phyloP scores from a whole-genome alignment of 37 sponge, comb jelly and placozoan genomes.

The Hormiphora californensis region DNA sequence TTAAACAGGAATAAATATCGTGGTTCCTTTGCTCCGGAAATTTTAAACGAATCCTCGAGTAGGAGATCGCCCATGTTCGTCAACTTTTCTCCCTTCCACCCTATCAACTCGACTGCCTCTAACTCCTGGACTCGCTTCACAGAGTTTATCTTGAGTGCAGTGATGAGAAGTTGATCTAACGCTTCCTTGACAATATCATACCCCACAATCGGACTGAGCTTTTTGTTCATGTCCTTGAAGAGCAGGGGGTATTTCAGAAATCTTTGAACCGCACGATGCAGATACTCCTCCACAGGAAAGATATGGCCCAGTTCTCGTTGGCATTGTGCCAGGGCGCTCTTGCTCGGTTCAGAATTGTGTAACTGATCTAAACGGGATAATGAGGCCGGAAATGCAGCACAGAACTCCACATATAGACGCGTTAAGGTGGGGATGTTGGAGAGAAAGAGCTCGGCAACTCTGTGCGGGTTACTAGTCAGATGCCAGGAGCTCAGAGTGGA shows the following conservation, averaged over 20 bases:
- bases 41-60: conserved; percentile 38
- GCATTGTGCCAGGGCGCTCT: conserved; percentile 48
- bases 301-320: conserved; percentile 35
- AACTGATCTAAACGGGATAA: neutral
- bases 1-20: conserved; percentile 11
- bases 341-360: conserved; percentile 1
- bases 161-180: neutral
- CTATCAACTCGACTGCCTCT: neutral
- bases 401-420: neutral
- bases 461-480: neutral
- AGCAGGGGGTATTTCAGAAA: conserved; percentile 46
- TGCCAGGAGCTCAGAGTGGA: neutral
- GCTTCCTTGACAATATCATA: conserved; percentile 11
- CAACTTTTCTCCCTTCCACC: conserved; percentile 29
- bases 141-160: conserved; percentile 39
- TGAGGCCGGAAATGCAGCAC: conserved; percentile 32
- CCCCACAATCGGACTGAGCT: neutral
- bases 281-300: conserved; percentile 31
- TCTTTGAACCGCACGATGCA: conserved; percentile 42
- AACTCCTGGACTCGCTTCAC: conserved; percentile 42
- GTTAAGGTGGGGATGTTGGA: neutral
- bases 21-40: conserved; percentile 36
- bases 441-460: conserved; percentile 24
- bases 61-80: conserved; percentile 23
- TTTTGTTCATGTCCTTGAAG: conserved; percentile 44